Percentiles rank a stretch among this genome's conserved stretches.
Conservation (phyloP, 2,888 invertebrate species). For the Ectemnius cavifrons region DNA sequence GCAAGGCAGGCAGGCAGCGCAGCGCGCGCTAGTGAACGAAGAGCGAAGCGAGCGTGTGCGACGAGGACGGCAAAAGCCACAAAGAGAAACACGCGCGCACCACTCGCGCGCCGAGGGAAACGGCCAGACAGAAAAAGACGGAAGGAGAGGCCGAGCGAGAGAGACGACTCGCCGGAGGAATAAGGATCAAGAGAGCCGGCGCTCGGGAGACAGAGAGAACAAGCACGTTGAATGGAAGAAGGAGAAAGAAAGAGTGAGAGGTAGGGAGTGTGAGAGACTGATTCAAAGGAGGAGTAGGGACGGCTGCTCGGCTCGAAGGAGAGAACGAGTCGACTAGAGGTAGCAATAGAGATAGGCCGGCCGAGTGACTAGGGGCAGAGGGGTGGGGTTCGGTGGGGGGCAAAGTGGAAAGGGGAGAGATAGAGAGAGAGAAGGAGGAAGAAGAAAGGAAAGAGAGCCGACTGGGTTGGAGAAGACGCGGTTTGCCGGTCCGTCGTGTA, state of each 20-base stretch:
- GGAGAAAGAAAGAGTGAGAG: slow-evolving; percentile 25
- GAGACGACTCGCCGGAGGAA: slow-evolving; percentile 42
- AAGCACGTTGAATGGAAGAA: too few relatives aligned
- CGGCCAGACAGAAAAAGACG: slow-evolving; percentile 19
- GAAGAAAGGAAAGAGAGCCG: slow-evolving; percentile 29
- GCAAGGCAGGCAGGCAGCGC: too few relatives aligned
- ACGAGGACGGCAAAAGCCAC: slow-evolving; percentile 25
- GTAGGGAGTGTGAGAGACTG: slow-evolving; percentile 11
- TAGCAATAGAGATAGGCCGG: slow-evolving; percentile 10
- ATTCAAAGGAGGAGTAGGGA: background rate
- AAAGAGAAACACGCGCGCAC: slow-evolving; percentile 17
- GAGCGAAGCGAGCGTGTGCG: slow-evolving; percentile 6
- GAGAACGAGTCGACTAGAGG: slow-evolving; percentile 6
- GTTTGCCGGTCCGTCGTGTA: slow-evolving; percentile 69
- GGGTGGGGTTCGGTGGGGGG: slow-evolving; percentile 32
- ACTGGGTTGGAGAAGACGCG: slow-evolving; percentile 60
- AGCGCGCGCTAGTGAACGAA: too few relatives aligned
- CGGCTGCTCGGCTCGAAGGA: background rate
- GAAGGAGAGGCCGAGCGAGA: slow-evolving; percentile 44
- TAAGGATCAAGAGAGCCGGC: slow-evolving; percentile 22
- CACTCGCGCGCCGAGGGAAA: slow-evolving; percentile 12
- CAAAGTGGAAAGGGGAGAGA: slow-evolving; percentile 20
- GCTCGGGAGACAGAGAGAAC: too few relatives aligned
- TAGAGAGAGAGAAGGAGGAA: background rate
- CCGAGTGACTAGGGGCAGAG: slow-evolving; percentile 18